Evolutionary conservation across 2,888 invertebrate genomes (phyloP).

Genomic region (Agriopis aurantiaria): DNA sequence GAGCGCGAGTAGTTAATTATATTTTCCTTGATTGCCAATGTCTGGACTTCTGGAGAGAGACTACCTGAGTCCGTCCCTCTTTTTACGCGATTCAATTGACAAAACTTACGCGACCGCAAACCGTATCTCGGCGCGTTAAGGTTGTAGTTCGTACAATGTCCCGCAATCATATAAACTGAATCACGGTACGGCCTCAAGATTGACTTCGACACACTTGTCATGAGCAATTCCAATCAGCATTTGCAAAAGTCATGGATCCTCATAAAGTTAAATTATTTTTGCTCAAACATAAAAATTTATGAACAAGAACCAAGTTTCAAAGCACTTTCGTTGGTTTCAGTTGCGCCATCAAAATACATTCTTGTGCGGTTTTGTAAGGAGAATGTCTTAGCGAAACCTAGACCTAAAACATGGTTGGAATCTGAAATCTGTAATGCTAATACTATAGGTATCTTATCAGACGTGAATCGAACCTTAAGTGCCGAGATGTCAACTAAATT

Average conservation of each 20-base stretch:
- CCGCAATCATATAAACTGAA: no score
- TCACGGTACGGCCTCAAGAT: not conserved
- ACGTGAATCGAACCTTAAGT: constrained; percentile 5
- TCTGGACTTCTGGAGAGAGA: no score
- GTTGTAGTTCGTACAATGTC: no score
- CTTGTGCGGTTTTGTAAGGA: constrained; percentile 13
- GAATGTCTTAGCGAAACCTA: constrained; percentile 21
- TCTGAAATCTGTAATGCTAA: constrained; percentile 10
- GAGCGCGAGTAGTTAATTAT: no score
- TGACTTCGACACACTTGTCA: constrained; percentile 3
- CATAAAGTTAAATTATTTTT: constrained; percentile 19
- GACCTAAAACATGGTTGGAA: constrained; percentile 29
- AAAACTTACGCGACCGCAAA: no score
- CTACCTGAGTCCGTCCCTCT: no score
- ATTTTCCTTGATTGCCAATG: no score
- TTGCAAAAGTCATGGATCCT: constrained; percentile 19
- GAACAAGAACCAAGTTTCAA: constrained; percentile 13
- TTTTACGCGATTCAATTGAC: no score
- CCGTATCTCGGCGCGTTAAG: no score
- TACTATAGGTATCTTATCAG: not conserved
- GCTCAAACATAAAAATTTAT: constrained; percentile 8
- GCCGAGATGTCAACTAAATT: constrained; percentile 1
- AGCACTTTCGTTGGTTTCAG: constrained; percentile 12
- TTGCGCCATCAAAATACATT: constrained; percentile 20
- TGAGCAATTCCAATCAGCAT: not conserved